Base-by-base conservation (phyloP, 2,797 vertebrate species). In the Pseudochaenichthys georgianus region DNA sequence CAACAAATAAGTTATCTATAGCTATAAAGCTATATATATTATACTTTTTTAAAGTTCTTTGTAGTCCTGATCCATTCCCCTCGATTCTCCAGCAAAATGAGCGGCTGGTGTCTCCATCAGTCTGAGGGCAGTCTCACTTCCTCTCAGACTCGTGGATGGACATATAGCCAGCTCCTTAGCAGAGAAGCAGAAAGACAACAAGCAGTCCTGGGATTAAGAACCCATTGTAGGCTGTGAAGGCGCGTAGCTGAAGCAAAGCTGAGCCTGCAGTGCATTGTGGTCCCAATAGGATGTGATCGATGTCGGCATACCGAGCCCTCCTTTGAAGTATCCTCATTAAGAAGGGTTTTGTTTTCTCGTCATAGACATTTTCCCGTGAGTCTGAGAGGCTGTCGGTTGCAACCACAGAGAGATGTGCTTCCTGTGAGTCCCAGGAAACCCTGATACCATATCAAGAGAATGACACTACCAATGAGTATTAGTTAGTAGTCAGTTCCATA, bases 321-420 rank as follows among this genome's bases (percentile, higher is more conserved):
- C 75, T 88, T 87, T 87, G 80, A 87, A 90, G 81, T 57, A 15
- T 85, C 77, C 84, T 88, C 82, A 81, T 83, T 83, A 78, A 78
- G 67, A 7, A 38, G 46, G 70, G 53, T 77, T 78, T 66, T 72
- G 46, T 81, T 71, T 75, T 46, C 68, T 69, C 75, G 55, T 87
- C 65, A 82, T 71, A 83, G 75, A 82, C 48, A 3, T 4, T 34
- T 85, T 60, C 75, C 62, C 63, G 38, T 17, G 64, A 84, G 73
- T 82, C 65, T 59, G 45, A 60, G 52, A 68, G 80, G 67, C 21
- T 64, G 38, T 63, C 19, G 12, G 48, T 75, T 78, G 52, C 78
- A 82, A 81, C 73, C 78, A 77, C 73, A 89, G 75, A 83, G 73
- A 82, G 77, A 63, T 3, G 47, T 31, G 48, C 34, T 31, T 89